Base-by-base conservation (phyloP, 1,140 invertebrate genomes). In the Meloidogyne hapla region DNA sequence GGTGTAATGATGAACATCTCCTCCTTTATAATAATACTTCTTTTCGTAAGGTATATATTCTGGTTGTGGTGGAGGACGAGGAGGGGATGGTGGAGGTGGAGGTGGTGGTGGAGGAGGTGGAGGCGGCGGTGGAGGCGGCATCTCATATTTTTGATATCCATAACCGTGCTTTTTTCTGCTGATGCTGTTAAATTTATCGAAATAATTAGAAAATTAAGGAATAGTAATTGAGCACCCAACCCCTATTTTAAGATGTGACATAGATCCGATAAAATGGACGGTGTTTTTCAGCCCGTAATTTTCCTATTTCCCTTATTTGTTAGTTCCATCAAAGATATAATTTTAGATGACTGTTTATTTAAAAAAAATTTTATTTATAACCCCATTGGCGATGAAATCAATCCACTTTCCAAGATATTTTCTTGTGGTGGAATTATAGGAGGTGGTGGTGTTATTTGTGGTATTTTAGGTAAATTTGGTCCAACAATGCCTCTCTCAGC, bases 101-200 rank as follows among this genome's bases (percentile, higher is more conserved):
- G 45, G 45, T 3, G 45, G 45, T 42, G 40, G 40, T 18, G 45
- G 45, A 3, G 45, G 45, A 0, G 15, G 45, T 48, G 45, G 45
- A 1, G 45, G 45, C 0, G 45, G 45, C 0, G 13, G 45, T 0
- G n/a, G 68, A 26, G 38, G 68, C 1, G 68, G 68, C 6, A 25
- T 18, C 23, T 61, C 68, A 28, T 56, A 69, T 42, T 21, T 69
- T 61, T 69, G 68, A 28, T 69, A 69, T 3, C 68, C 68, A 61
- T 69, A 69, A n/a, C 68, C 48, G n/a, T 56, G 48, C n/a, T 56
- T 56, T 56, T 56, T 56, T 18, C 48, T 56, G 6, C 48, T 56
- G 48, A 56, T 56, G 18, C 48, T 61, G 38, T 69, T 56, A 15
- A 56, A 56, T 45, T 69, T 69, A 45, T 13, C 18, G 5, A 38